phyloP scores from a whole-genome alignment of 2,888 invertebrate genomes.

The Chloroclystis v-ata region DNA sequence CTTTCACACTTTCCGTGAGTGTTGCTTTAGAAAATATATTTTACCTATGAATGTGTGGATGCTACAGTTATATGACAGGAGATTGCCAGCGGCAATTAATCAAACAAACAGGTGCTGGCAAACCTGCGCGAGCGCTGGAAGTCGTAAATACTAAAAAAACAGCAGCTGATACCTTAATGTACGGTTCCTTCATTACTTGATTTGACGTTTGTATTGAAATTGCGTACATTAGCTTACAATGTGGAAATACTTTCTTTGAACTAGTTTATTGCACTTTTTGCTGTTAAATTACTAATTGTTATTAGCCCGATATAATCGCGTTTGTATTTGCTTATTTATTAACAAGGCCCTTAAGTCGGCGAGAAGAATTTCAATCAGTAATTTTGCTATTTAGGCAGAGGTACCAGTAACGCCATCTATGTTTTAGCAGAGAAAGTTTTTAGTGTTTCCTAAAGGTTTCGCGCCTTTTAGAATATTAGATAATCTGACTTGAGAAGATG shows the following conservation, averaged over 20 bases:
- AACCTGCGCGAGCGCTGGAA: slow-evolving; percentile 51
- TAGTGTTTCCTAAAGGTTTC: no score
- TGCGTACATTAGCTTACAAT: slow-evolving; percentile 22
- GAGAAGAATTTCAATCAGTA: no score
- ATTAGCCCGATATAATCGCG: slow-evolving; percentile 4
- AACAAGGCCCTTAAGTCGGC: no score
- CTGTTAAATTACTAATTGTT: not conserved
- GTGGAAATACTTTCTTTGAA: slow-evolving; percentile 25
- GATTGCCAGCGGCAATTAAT: slow-evolving; percentile 61
- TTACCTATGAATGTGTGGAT: slow-evolving; percentile 31
- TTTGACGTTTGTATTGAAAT: slow-evolving; percentile 53
- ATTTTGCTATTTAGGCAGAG: no score
- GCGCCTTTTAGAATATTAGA: no score
- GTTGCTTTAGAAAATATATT: not conserved
- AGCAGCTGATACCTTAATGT: slow-evolving; percentile 48
- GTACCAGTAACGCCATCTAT: not conserved
- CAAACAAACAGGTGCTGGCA: slow-evolving; percentile 67
- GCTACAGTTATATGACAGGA: slow-evolving; percentile 58
- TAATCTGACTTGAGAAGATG: no score
- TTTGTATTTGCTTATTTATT: slow-evolving; percentile 13
- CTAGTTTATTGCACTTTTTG: slow-evolving; percentile 20
- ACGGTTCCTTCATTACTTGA: slow-evolving; percentile 41
- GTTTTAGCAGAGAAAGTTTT: no score
- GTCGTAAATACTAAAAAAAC: slow-evolving; percentile 45
- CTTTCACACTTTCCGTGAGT: not conserved